Percentiles rank a stretch among this genome's conserved stretches.
Evolutionary conservation across 2,113 vertebrate genomes (phyloP).

Genomic region (Trinectes maculatus): DNA sequence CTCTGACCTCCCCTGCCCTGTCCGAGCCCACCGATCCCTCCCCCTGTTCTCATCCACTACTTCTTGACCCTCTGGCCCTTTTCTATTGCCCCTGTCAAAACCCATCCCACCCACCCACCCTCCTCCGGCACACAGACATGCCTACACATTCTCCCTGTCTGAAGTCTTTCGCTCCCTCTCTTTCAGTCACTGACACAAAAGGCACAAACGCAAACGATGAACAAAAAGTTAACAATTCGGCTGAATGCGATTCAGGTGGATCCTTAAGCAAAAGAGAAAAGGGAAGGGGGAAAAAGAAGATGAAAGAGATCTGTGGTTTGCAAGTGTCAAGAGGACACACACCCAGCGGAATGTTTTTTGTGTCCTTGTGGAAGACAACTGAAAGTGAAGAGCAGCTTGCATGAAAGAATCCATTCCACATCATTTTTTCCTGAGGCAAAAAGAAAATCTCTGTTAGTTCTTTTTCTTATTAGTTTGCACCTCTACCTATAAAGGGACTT

Average conservation of each 20-base stretch:
- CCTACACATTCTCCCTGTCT: conserved; percentile 85
- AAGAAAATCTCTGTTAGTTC: conserved; percentile 79
- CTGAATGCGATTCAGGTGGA: conserved; percentile 83
- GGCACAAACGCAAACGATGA: conserved; percentile 82
- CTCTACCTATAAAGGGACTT: conserved; percentile 87
- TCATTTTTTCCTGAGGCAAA: conserved; percentile 76
- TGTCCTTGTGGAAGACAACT: conserved; percentile 76
- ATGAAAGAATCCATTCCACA: conserved; percentile 83
- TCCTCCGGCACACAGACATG: conserved; percentile 77
- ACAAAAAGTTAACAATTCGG: conserved; percentile 80
- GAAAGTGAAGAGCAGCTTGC: conserved; percentile 79
- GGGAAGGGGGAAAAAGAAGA: conserved; percentile 72
- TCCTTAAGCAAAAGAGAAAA: conserved; percentile 72
- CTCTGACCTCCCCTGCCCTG: conserved; percentile 78
- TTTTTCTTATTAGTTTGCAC: conserved; percentile 86
- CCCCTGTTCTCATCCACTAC: conserved; percentile 66
- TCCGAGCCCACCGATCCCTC: conserved; percentile 70
- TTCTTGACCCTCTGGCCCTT: conserved; percentile 74
- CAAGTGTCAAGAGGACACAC: conserved; percentile 84
- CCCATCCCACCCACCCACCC: conserved; percentile 60
- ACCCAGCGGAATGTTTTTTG: conserved; percentile 76
- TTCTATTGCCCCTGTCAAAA: conserved; percentile 52
- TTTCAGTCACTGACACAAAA: conserved; percentile 83
- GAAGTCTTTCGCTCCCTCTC: conserved; percentile 77
- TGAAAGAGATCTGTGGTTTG: conserved; percentile 84